Evolutionary conservation across 2,797 vertebrate species (phyloP), one percentile per base, ranked within the genome.

Genomic region (Neosalanx taihuensis): DNA sequence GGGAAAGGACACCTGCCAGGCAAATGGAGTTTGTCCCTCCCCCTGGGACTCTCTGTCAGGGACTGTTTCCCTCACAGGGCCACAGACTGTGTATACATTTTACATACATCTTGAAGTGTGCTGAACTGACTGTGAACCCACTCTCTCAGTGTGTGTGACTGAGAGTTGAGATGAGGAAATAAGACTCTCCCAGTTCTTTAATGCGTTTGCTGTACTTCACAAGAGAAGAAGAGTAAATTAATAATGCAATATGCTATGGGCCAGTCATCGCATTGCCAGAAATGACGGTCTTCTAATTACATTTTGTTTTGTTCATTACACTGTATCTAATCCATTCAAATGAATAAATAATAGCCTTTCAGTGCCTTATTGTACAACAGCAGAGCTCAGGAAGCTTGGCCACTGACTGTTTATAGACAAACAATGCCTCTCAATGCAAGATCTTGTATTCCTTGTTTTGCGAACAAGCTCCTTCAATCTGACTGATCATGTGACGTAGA

Each of bases 51-150:
- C 65, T 74, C 60, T 78, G 75, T 75, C 64, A 3, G 71, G 46
- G 53, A 65, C 71, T 37, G 72, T 81, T 80, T 79, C 72, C 73
- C 62, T 80, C 71, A 69, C 75, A 74, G 74, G 73, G 70, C 73
- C 72, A 13, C 23, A 0, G 4, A 56, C 81, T 72, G 67, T 31
- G 41, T 79, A 53, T 79, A 82, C 79, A 80, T 79, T 75, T 72
- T 72, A 67, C 79, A 78, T 81, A 73, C 51, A 72, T 75, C 78
- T 67, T 76, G 59, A 65, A 84, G 79, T 74, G 78, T 76, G 62
- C 64, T 86, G 86, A 86, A 84, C 85, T 82, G 82, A 78, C 57
- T 66, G 77, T 85, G 84, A 90, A 88, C 85, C 81, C 74, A 53
- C 64, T 51, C 64, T 56, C 62, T 31, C 51, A 78, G 70, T 5